These are phyloP conservation scores for Andricus grossulariae DNA, from an alignment of 1,140 invertebrate species.

Conservation along the genomic window DNA sequence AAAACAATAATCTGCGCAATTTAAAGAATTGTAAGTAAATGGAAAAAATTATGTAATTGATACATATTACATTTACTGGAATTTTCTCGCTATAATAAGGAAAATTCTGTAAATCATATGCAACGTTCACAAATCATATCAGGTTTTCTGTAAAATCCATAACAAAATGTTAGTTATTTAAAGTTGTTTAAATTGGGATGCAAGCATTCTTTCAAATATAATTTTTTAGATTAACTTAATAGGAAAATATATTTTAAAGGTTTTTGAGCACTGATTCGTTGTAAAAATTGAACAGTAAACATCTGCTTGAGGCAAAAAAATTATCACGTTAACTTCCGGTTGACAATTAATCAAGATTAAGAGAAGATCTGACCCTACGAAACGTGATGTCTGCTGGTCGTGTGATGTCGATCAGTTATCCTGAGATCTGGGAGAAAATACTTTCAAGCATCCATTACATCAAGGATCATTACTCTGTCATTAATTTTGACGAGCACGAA, in stretches of 20 bases:
- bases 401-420: conserved; percentile 64
- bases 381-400: conserved; percentile 51
- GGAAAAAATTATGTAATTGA: too few relatives aligned
- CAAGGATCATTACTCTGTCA: conserved; percentile 66
- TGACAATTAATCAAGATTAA: conserved; percentile 69
- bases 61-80: too few relatives aligned
- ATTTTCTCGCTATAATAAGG: too few relatives aligned
- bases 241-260: background rate
- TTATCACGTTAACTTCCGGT: conserved; percentile 36
- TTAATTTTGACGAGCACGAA: conserved; percentile 70
- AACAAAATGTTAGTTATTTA: too few relatives aligned
- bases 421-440: conserved; percentile 28
- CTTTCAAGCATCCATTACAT: conserved; percentile 47
- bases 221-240: background rate
- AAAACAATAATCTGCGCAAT: accelerated
- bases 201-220: too few relatives aligned
- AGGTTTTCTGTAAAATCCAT: too few relatives aligned
- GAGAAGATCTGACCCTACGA: conserved; percentile 54
- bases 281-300: background rate
- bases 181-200: too few relatives aligned
- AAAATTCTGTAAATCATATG: too few relatives aligned
- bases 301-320: conserved; percentile 1
- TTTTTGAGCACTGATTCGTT: background rate
- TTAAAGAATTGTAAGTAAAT: too few relatives aligned
- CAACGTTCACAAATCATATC: too few relatives aligned